Percentiles rank a stretch among this genome's conserved stretches.
phyloP scores from a whole-genome alignment of 92 coral and sea anemone species.

The Ricordea florida region DNA sequence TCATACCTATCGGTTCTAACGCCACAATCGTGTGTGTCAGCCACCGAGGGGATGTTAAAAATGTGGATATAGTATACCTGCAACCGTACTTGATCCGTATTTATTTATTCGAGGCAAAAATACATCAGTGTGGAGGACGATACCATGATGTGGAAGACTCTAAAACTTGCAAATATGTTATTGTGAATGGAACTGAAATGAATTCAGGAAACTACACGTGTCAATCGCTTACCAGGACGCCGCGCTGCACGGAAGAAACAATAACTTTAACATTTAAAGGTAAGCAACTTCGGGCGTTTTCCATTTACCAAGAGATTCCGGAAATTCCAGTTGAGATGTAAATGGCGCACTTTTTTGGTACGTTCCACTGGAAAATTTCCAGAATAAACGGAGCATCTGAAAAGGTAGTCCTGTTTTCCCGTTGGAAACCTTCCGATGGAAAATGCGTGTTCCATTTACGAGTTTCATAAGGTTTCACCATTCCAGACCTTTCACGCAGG shows the following conservation, averaged over 20 bases:
- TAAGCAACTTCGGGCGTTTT: too few relatives aligned
- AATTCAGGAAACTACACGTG: conserved; percentile 37
- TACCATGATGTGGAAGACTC: neutral
- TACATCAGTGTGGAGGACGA: neutral
- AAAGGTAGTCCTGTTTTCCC: too few relatives aligned
- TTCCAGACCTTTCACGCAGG: too few relatives aligned
- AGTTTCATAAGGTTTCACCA: too few relatives aligned
- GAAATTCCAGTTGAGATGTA: neutral
- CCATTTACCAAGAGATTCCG: too few relatives aligned
- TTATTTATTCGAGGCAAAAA: neutral
- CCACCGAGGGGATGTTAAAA: neutral
- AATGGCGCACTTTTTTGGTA: neutral
- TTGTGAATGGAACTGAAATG: neutral
- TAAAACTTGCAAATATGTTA: neutral
- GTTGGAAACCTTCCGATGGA: too few relatives aligned
- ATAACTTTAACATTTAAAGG: conserved; percentile 10
- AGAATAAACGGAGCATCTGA: too few relatives aligned
- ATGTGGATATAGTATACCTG: neutral
- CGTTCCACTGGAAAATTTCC: too few relatives aligned
- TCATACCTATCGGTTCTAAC: neutral
- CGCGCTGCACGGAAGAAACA: neutral
- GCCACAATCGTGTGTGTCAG: conserved; percentile 22
- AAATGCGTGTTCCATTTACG: too few relatives aligned
- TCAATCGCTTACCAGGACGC: neutral
- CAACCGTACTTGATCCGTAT: too few relatives aligned